Conservation (phyloP, 92 coral and sea anemone species). For the Bergia sp. region DNA sequence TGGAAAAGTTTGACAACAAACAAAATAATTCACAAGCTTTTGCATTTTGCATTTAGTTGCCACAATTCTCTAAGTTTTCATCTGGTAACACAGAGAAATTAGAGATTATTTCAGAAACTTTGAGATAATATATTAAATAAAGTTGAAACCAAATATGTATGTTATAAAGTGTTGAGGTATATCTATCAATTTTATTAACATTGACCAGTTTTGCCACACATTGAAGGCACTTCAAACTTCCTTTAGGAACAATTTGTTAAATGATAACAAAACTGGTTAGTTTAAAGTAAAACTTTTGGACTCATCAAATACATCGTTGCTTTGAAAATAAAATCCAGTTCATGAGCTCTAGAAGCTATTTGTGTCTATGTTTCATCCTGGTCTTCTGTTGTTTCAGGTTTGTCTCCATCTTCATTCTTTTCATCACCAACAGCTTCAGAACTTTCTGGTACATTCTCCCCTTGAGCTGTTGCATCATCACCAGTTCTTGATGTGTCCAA, state of each 20-base stretch:
- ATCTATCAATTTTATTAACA: not conserved
- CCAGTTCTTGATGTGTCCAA: constrained; percentile 18
- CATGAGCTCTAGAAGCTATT: not conserved
- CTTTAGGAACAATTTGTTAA: not conserved
- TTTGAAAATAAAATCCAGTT: constrained; percentile 10
- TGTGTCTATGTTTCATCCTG: constrained; percentile 39
- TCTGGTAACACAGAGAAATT: not conserved
- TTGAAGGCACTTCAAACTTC: no score
- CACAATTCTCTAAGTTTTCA: not conserved
- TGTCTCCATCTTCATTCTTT: constrained; percentile 53
- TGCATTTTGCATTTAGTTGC: no score
- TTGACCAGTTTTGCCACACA: not conserved
- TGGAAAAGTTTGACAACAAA: no score
- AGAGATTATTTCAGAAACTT: not conserved
- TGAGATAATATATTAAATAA: no score
- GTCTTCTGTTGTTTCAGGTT: constrained; percentile 35
- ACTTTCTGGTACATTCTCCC: constrained; percentile 36
- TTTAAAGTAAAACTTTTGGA: not conserved
- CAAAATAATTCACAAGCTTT: no score
- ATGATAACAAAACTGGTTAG: not conserved
- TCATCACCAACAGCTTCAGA: constrained; percentile 33
- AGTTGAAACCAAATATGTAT: not conserved
- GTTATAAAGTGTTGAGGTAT: not conserved
- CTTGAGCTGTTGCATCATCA: constrained; percentile 46
- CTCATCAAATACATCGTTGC: constrained; percentile 1